Evolutionary conservation across 2,113 vertebrate species (phyloP), one percentile per base, ranked within the genome.

Genomic region (Pseudopipra pipra): DNA sequence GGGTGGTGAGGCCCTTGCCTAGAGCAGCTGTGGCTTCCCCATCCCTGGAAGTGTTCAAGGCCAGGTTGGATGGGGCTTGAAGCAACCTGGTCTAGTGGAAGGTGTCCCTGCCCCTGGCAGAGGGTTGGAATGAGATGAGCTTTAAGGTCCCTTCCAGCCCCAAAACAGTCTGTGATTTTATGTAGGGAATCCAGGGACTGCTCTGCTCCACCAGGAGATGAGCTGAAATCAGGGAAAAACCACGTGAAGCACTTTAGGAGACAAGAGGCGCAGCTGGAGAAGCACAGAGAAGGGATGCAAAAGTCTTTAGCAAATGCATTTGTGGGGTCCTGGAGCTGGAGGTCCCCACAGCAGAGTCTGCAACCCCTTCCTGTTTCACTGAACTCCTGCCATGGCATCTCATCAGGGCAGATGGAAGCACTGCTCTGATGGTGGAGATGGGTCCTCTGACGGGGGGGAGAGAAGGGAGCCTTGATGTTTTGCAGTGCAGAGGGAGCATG

Each of bases 401-500:
- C 18, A 0, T 1, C 13, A 5, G 71, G 13, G 27, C 44, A 61
- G 25, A 22, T 4, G 1, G 20, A 20, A 41, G 39, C 59, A 18
- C 5, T 5, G 0, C 12, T 19, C 14, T 0, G 0, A 5, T 8
- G 24, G 4, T 11, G 41, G 24, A 14, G 7, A 2, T 8, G 3
- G 49, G 5, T 33, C 25, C 19, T 56, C 61, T 7, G 13, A 43
- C 2, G 21, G 11, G 19, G 23, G 3, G 4, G 16, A 63, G 24
- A 58, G 21, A 20, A 51, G 11, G 41, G 19, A 46, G 6, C 3
- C 20, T 30, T 30, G 33, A 27, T 5, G 47, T 54, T 73, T 13
- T 49, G 21, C 12, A 5, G 39, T 1, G 8, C 39, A 54, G 25
- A 54, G 14, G 33, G 47, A 30, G 2, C 22, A 3, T 2, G 9